Base-by-base conservation (phyloP, 1,140 invertebrate genomes). In the Holotrichia oblita region DNA sequence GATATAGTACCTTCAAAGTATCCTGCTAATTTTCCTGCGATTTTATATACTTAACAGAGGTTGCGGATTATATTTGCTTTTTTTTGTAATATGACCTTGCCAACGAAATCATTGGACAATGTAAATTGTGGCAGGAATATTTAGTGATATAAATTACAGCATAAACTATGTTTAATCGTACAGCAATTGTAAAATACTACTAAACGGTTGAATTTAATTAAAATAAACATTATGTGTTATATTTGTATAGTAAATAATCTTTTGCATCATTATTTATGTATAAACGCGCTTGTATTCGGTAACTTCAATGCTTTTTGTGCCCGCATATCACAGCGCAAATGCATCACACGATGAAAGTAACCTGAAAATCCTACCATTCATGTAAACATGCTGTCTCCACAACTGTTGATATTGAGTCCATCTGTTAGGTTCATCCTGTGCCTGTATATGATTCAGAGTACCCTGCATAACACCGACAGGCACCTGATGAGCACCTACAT, bases 321-420 rank as follows among this genome's bases (percentile, higher is more conserved):
- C 48, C 17, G 27, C 22, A 9, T 14, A 48, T 24, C 22, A 3
- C 61, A 20, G 27, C 20, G 22, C 27, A 69, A n/a, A 69, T 14
- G 61, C 22, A 69, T 69, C 61, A 69, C 61, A 69, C 6, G 17
- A 55, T 55, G 14, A 17, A 17, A 2, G 17, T 69, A 69, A 69
- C 61, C 61, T 74, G 34, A 69, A 64, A 27, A 40, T 87, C 88
- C 87, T 90, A 90, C 90, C 90, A 85, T 90, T 90, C 85, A 90
- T 89, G 83, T 90, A 90, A 82, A 90, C 89, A 84, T 90, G 90
- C 83, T 91, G 89, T 81, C 90, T 89, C 89, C 89, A 90, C 80
- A 90, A 88, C 85, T 91, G 87, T 80, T 88, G 89, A 84, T 90
- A 90, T 85, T 90, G 89, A 82, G 87, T 88, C 88, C 89, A 89